These are phyloP conservation scores for Flexamia atlantica DNA, from an alignment of 2,888 invertebrate genomes.

Conservation along the genomic window DNA sequence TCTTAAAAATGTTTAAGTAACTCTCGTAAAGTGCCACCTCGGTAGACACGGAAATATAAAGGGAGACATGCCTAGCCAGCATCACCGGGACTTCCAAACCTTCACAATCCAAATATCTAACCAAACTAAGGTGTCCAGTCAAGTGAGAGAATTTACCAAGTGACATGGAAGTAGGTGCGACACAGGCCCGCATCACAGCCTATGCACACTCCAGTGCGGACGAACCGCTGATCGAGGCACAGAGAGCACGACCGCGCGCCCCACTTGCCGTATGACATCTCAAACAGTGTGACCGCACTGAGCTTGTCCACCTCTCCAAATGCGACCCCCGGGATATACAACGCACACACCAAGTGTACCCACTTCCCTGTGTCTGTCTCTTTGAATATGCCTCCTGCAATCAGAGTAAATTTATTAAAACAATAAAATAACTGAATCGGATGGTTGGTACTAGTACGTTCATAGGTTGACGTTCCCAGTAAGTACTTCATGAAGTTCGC, in stretches of 20 bases:
- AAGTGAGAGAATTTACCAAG: conserved; percentile 81
- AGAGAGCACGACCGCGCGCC: conserved; percentile 94
- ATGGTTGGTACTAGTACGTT: no score
- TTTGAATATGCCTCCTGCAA: conserved; percentile 91
- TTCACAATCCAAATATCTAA: no score
- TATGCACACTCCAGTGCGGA: conserved; percentile 96
- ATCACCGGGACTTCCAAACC: no score
- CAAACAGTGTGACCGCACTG: conserved; percentile 95
- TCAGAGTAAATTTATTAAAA: no score
- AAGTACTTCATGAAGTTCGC: no score
- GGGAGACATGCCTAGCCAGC: no score
- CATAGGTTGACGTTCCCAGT: no score
- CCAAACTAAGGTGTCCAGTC: no score
- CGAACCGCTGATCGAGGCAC: conserved; percentile 91
- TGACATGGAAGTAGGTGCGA: conserved; percentile 97
- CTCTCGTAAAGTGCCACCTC: no score
- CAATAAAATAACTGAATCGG: no score
- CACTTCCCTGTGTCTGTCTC: conserved; percentile 98
- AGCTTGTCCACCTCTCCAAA: conserved; percentile 96
- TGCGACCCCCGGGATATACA: conserved; percentile 98
- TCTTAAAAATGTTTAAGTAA: no score
- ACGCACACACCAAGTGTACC: conserved; percentile 98
- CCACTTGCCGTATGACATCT: conserved; percentile 98
- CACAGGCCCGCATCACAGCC: conserved; percentile 99
- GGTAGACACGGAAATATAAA: no score